These are phyloP conservation scores for Muraenolepis orangiensis DNA, from an alignment of 2,797 vertebrate species.

Conservation along the genomic window DNA sequence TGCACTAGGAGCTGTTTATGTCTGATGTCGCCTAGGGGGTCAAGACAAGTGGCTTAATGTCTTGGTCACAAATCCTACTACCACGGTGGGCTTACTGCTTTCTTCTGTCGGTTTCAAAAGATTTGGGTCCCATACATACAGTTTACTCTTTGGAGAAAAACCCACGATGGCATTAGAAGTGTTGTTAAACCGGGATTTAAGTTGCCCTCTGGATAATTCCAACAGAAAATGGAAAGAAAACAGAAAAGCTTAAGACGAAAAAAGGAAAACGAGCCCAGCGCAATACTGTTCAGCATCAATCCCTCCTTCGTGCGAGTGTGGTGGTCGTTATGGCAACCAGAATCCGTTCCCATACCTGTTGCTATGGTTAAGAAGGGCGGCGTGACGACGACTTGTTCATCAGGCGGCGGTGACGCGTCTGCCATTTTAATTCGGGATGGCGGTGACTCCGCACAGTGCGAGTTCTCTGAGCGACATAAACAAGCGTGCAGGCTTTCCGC, in stretches of 20 bases:
- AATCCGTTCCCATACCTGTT: constrained; percentile 69
- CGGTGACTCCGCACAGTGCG: constrained; percentile 35
- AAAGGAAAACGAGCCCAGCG: not conserved
- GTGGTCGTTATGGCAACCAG: constrained; percentile 74
- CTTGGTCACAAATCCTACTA: constrained; percentile 50
- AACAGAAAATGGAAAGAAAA: constrained; percentile 8
- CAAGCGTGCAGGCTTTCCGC: constrained; percentile 15
- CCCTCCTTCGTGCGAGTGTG: constrained; percentile 55
- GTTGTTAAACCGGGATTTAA: constrained; percentile 28
- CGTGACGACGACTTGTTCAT: constrained; percentile 59
- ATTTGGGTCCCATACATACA: constrained; percentile 35
- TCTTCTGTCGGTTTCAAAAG: constrained; percentile 31
- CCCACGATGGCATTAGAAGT: constrained; percentile 21
- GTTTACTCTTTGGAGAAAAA: constrained; percentile 24
- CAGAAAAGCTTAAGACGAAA: constrained; percentile 27
- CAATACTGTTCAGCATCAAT: constrained; percentile 54
- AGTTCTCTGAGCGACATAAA: constrained; percentile 26
- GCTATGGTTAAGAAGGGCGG: constrained; percentile 68
- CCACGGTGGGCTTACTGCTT: constrained; percentile 26
- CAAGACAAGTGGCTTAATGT: constrained; percentile 58
- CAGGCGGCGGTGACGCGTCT: constrained; percentile 47
- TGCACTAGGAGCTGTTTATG: constrained; percentile 28
- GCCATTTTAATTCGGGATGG: constrained; percentile 52
- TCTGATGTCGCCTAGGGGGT: constrained; percentile 26
- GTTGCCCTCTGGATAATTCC: constrained; percentile 18